Conservation (phyloP, 2,888 invertebrate species). For the Andrena bucephala region DNA sequence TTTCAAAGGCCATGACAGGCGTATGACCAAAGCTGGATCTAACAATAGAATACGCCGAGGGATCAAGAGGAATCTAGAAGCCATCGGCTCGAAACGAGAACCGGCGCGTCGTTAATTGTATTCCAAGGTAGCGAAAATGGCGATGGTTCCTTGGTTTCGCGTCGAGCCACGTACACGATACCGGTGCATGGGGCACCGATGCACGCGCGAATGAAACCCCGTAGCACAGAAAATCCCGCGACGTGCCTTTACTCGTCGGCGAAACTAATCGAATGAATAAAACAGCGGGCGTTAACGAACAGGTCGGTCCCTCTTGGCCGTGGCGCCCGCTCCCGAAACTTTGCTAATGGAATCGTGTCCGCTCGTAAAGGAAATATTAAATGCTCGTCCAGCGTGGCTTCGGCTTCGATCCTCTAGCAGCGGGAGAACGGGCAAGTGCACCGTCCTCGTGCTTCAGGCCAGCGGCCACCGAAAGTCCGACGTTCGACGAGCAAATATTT, state of each 20-base stretch:
- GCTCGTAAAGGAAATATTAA: conserved; percentile 81
- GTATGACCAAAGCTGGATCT: background rate
- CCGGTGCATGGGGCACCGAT: background rate
- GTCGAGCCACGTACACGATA: background rate
- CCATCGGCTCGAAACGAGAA: conserved; percentile 18
- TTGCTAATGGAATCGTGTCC: conserved; percentile 81
- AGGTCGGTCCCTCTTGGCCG: conserved; percentile 73
- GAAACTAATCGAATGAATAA: conserved; percentile 82
- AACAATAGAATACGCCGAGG: background rate
- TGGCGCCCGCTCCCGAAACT: conserved; percentile 71
- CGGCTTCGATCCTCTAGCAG: conserved; percentile 43
- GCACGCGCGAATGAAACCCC: background rate
- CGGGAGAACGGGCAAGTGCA: conserved; percentile 6
- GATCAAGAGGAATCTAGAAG: background rate
- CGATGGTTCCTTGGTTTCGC: conserved; percentile 30
- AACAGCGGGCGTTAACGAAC: conserved; percentile 80
- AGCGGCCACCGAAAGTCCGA: background rate
- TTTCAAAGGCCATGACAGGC: background rate
- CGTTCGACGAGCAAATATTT: conserved; percentile 7
- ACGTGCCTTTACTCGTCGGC: conserved; percentile 58
- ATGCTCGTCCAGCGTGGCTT: conserved; percentile 63
- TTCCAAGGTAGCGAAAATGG: conserved; percentile 53
- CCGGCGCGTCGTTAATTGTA: conserved; percentile 62
- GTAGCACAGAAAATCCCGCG: conserved; percentile 40
- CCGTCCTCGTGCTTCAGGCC: background rate